These are phyloP conservation scores for Platypus cylindrus DNA, from an alignment of 2,888 invertebrate species.

Conservation along the genomic window DNA sequence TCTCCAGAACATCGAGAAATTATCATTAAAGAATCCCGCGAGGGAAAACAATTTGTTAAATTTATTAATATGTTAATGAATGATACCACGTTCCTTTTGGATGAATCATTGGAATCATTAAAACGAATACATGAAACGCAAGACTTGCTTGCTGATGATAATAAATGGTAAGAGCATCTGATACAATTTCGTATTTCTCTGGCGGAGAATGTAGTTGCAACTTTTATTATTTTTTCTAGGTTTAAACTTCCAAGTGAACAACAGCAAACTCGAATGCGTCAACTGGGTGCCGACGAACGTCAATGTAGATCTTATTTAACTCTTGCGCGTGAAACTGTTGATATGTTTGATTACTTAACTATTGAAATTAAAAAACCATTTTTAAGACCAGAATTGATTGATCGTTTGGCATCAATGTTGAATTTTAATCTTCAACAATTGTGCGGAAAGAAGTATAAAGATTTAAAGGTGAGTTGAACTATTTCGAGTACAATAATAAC, in stretches of 20 bases:
- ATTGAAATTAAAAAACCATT: constrained; percentile 92
- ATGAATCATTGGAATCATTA: constrained; percentile 88
- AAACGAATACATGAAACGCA: constrained; percentile 82
- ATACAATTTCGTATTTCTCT: too few relatives aligned
- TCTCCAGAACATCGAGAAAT: constrained; percentile 75
- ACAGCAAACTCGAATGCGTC: constrained; percentile 64
- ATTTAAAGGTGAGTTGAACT: constrained; percentile 63
- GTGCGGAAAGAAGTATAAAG: constrained; percentile 91
- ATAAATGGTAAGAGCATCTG: constrained; percentile 44
- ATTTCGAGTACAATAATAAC: neutral
- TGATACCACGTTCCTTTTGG: constrained; percentile 91
- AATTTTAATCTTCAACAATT: constrained; percentile 96
- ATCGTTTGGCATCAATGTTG: constrained; percentile 87
- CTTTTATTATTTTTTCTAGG: constrained; percentile 7
- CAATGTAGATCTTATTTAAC: constrained; percentile 86
- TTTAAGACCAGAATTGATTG: constrained; percentile 83
- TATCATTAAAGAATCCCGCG: constrained; percentile 82
- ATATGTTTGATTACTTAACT: constrained; percentile 95
- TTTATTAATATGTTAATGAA: constrained; percentile 98
- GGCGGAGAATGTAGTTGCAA: neutral
- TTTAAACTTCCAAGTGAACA: constrained; percentile 49
- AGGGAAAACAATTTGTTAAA: constrained; percentile 86
- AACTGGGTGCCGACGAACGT: constrained; percentile 70
- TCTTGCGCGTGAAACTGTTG: constrained; percentile 88
- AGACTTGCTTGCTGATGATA: constrained; percentile 60